Evolutionary conservation across 2,888 invertebrate species (phyloP).

Genomic region (Polydrusus cervinus): DNA sequence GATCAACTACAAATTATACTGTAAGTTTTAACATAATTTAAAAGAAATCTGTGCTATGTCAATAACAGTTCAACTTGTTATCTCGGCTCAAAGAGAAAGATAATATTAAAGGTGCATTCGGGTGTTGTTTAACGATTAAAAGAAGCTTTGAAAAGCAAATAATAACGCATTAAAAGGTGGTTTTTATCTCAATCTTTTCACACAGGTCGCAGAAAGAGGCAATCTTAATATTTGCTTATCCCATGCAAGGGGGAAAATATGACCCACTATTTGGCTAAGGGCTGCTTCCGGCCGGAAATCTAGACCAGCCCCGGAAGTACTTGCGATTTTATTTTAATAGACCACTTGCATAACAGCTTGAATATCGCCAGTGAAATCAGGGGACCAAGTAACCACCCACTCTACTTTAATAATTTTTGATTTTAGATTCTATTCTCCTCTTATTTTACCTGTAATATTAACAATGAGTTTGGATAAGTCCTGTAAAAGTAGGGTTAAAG

Average conservation of each 20-base stretch:
- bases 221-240: conserved; percentile 60
- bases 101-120: conserved; percentile 4
- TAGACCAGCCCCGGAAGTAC: conserved; percentile 61
- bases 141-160: conserved; percentile 37
- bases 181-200: conserved; percentile 51
- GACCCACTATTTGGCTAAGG: conserved; percentile 59
- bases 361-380: conserved; percentile 35
- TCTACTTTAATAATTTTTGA: conserved; percentile 9
- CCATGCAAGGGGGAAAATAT: conserved; percentile 58
- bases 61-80: too few relatives aligned
- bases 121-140: conserved; percentile 33
- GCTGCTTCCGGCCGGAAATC: conserved; percentile 62
- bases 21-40: too few relatives aligned
- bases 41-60: too few relatives aligned
- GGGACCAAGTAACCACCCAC: conserved; percentile 32
- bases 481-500: too few relatives aligned
- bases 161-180: conserved; percentile 47
- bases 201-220: conserved; percentile 54
- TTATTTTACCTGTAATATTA: not conserved
- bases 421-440: not conserved
- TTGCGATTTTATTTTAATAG: conserved; percentile 60
- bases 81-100: not conserved
- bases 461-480: too few relatives aligned
- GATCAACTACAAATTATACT: too few relatives aligned
- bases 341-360: conserved; percentile 49